phyloP scores from a whole-genome alignment of 2,113 vertebrate species.

The Holacanthus passer region DNA sequence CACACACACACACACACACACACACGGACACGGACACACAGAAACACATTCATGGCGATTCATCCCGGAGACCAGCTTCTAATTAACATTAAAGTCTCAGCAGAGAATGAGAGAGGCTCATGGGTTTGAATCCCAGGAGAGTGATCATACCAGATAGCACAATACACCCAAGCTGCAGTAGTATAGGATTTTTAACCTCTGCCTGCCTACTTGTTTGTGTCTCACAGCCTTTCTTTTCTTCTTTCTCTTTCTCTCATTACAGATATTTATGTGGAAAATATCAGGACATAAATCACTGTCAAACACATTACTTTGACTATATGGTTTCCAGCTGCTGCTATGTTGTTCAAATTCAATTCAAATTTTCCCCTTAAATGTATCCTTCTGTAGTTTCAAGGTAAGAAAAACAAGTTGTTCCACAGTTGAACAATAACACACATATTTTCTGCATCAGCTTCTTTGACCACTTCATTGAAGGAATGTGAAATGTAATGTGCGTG shows the following conservation, averaged over 20 bases:
- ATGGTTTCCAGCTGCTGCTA: neutral
- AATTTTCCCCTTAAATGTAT: neutral
- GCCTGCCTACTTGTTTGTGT: slow-evolving; percentile 20
- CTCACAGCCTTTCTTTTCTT: neutral
- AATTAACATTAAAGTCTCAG: slow-evolving; percentile 81
- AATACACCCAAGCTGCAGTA: slow-evolving; percentile 43
- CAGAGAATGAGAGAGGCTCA: slow-evolving; percentile 70
- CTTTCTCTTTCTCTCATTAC: neutral
- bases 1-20: slow-evolving; percentile 13
- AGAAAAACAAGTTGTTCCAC: neutral
- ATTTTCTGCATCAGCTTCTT: neutral
- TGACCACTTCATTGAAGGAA: neutral
- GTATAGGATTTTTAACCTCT: slow-evolving; percentile 53
- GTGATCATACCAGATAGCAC: slow-evolving; percentile 67
- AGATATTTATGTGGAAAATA: slow-evolving; percentile 5
- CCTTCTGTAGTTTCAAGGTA: neutral
- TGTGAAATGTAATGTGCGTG: slow-evolving; percentile 10
- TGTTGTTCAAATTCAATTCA: neutral
- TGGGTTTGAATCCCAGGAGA: slow-evolving; percentile 77
- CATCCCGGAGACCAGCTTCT: slow-evolving; percentile 76
- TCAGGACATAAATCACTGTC: slow-evolving; percentile 6
- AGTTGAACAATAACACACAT: neutral
- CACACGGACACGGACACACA: slow-evolving; percentile 50
- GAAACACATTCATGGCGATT: slow-evolving; percentile 73
- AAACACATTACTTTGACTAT: neutral